These are phyloP conservation scores for Varecia variegata DNA, from an alignment of 2,797 vertebrate species.

Conservation along the genomic window DNA sequence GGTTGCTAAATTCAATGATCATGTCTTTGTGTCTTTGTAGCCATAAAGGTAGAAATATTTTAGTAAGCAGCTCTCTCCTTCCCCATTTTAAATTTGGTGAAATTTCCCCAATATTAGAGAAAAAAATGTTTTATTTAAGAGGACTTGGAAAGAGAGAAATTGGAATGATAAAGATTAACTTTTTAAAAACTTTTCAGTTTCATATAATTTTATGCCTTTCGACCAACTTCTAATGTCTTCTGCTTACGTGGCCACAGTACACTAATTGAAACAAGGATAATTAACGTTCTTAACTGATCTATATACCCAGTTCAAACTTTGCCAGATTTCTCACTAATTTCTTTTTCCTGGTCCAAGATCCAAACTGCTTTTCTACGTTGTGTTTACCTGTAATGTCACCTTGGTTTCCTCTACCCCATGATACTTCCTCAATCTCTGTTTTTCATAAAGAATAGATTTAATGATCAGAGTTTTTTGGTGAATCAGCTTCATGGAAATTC, in stretches of 20 bases:
- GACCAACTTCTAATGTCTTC: too few species aligned
- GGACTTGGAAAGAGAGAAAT: background rate
- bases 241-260: background rate
- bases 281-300: background rate
- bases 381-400: too few species aligned
- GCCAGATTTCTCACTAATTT: background rate
- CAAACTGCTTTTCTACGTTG: background rate
- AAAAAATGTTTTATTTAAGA: background rate
- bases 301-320: background rate
- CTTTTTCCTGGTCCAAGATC: too few species aligned
- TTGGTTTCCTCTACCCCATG: accelerated
- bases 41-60: background rate
- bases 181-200: background rate
- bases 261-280: background rate
- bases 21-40: background rate
- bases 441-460: background rate
- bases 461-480: background rate
- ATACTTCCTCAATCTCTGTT: background rate
- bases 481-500: background rate
- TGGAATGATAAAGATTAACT: background rate
- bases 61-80: background rate
- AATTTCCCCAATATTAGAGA: background rate
- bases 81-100: background rate
- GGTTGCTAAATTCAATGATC: background rate
- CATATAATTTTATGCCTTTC: background rate